Conservation (phyloP, 2,888 invertebrate genomes). For the Erebia epiphron region DNA sequence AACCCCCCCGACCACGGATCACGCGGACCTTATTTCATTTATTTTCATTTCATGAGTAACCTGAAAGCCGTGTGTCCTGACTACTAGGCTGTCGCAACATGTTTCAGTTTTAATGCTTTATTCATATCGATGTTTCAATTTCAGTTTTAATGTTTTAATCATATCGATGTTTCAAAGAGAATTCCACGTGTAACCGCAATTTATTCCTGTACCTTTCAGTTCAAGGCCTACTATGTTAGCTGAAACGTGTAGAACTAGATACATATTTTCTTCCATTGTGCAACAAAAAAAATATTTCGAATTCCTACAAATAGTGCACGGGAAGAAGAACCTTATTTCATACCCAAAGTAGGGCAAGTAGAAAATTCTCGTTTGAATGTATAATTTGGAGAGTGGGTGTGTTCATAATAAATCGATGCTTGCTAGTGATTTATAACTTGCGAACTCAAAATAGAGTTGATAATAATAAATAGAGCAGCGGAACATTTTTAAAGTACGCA, state of each 20-base stretch:
- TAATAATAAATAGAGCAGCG: constrained; percentile 7
- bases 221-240: constrained; percentile 34
- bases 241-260: constrained; percentile 6
- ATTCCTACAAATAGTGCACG: constrained; percentile 16
- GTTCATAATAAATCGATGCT: constrained; percentile 33
- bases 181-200: constrained; percentile 19
- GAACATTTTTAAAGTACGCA: constrained; percentile 8
- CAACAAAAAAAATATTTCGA: constrained; percentile 33
- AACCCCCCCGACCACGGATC: too few relatives aligned
- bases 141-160: too few relatives aligned
- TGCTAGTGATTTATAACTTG: constrained; percentile 37
- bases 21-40: too few relatives aligned
- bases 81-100: too few relatives aligned
- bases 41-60: too few relatives aligned
- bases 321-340: constrained; percentile 21
- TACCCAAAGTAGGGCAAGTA: background rate
- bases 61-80: too few relatives aligned
- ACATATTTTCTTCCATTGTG: constrained; percentile 33
- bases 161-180: constrained; percentile 18
- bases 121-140: too few relatives aligned
- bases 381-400: constrained; percentile 32
- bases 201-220: constrained; percentile 32
- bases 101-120: too few relatives aligned
- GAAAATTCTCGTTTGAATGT: constrained; percentile 14
- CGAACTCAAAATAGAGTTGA: constrained; percentile 34